Percentiles rank a stretch among this genome's conserved stretches.
Conservation (phyloP, 2,113 vertebrate genomes). For the Prunella fulvescens region DNA sequence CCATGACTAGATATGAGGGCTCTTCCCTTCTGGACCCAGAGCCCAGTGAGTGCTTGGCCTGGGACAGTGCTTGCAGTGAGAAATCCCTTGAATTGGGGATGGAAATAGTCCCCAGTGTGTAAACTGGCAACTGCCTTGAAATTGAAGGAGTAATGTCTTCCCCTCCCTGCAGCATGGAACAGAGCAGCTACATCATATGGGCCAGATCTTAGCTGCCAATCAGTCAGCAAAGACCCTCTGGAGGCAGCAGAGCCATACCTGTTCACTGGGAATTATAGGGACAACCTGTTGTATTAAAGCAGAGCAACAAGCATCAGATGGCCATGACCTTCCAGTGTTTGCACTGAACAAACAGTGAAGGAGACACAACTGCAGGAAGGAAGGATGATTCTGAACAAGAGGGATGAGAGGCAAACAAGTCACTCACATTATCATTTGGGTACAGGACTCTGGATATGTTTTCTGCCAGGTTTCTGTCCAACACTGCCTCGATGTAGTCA, state of each 20-base stretch:
- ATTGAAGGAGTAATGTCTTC: not conserved
- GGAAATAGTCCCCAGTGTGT: not conserved
- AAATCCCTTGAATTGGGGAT: not conserved
- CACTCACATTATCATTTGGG: slow-evolving; percentile 87
- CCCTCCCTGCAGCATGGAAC: not conserved
- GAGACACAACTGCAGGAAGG: not conserved
- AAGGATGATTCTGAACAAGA: not conserved
- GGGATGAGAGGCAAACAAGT: not conserved
- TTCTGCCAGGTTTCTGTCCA: slow-evolving; percentile 89
- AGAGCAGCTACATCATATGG: not conserved
- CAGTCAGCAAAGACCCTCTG: not conserved
- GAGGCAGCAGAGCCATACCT: not conserved
- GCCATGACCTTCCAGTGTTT: not conserved
- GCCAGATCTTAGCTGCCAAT: not conserved
- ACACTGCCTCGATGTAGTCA: slow-evolving; percentile 83
- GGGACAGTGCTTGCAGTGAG: not conserved
- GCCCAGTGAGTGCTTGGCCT: not conserved
- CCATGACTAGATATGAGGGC: not conserved
- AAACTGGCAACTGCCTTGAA: not conserved
- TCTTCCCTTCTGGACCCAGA: not conserved
- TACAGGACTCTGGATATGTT: slow-evolving; percentile 89
- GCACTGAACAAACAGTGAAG: not conserved
- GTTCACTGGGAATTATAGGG: not conserved
- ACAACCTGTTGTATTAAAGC: not conserved
- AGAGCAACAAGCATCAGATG: not conserved